phyloP scores from a whole-genome alignment of 2,113 vertebrate genomes.

The Solenodon paradoxus region DNA sequence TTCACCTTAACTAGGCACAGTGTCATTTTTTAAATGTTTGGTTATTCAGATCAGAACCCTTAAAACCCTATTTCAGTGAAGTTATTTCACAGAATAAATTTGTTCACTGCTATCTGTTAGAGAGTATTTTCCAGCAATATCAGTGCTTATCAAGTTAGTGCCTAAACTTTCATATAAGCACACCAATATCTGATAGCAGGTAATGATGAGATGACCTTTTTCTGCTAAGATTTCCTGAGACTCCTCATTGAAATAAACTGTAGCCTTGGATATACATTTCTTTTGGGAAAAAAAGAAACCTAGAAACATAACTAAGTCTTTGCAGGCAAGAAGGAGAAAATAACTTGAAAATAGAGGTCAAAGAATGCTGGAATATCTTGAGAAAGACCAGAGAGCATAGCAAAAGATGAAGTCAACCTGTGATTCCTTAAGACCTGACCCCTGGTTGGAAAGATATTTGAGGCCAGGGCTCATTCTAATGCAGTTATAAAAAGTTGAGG shows the following conservation, averaged over 20 bases:
- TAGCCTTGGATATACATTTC: slow-evolving; percentile 51
- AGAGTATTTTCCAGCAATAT: slow-evolving; percentile 59
- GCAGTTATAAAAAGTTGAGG: background rate
- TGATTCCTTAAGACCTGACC: slow-evolving; percentile 44
- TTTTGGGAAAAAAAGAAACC: slow-evolving; percentile 43
- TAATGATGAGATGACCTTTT: slow-evolving; percentile 69
- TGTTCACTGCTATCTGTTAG: slow-evolving; percentile 54
- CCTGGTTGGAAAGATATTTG: slow-evolving; percentile 7
- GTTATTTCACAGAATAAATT: slow-evolving; percentile 74
- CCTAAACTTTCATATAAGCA: slow-evolving; percentile 68
- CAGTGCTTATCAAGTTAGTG: slow-evolving; percentile 65
- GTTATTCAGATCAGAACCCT: slow-evolving; percentile 37
- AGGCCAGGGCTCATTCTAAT: background rate
- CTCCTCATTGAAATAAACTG: slow-evolving; percentile 60
- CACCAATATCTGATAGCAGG: slow-evolving; percentile 62
- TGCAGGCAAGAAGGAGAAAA: slow-evolving; percentile 53
- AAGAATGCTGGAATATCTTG: slow-evolving; percentile 40
- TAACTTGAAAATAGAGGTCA: slow-evolving; percentile 75
- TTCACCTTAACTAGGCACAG: background rate
- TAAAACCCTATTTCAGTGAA: slow-evolving; percentile 50
- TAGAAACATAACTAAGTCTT: slow-evolving; percentile 58
- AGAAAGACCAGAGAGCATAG: slow-evolving; percentile 25
- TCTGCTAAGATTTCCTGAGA: slow-evolving; percentile 61
- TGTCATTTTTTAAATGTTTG: background rate
- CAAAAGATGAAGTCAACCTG: slow-evolving; percentile 51